Percentiles rank a stretch among this genome's conserved stretches.
Conservation (phyloP, 2,888 invertebrate species). For the Chironomus tentans region DNA sequence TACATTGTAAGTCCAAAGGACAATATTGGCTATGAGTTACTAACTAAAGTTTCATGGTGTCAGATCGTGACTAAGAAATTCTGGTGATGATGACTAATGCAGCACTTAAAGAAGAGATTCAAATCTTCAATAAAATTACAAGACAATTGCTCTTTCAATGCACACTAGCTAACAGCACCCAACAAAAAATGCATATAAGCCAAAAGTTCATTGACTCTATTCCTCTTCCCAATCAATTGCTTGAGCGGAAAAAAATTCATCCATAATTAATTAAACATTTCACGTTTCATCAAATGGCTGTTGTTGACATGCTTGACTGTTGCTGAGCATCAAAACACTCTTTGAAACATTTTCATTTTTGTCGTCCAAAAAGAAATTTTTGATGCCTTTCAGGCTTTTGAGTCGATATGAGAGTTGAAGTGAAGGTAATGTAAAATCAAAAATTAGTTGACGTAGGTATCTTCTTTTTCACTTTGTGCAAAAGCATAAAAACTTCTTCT, state of each 20-base stretch:
- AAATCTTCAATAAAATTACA: not conserved
- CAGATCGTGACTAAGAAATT: too few relatives aligned
- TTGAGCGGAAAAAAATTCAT: not conserved
- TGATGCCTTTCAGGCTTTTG: too few relatives aligned
- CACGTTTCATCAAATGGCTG: constrained; percentile 15
- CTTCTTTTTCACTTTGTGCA: not conserved
- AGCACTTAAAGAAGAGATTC: too few relatives aligned
- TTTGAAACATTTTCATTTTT: not conserved
- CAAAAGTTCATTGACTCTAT: constrained; percentile 12
- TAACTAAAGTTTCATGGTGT: too few relatives aligned
- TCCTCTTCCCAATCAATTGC: not conserved
- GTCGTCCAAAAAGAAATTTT: not conserved
- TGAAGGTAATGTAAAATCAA: not conserved
- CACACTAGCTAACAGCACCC: too few relatives aligned
- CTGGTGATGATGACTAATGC: too few relatives aligned
- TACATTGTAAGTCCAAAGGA: too few relatives aligned
- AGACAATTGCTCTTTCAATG: too few relatives aligned
- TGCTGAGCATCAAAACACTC: not conserved
- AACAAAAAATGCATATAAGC: too few relatives aligned
- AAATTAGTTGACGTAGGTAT: not conserved
- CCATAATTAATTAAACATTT: constrained; percentile 16
- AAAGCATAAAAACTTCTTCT: not conserved
- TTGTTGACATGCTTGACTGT: not conserved
- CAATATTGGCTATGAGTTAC: too few relatives aligned
- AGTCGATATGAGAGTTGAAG: not conserved